Conservation (phyloP, 1,140 invertebrate species). For the Heliothis subflexa region DNA sequence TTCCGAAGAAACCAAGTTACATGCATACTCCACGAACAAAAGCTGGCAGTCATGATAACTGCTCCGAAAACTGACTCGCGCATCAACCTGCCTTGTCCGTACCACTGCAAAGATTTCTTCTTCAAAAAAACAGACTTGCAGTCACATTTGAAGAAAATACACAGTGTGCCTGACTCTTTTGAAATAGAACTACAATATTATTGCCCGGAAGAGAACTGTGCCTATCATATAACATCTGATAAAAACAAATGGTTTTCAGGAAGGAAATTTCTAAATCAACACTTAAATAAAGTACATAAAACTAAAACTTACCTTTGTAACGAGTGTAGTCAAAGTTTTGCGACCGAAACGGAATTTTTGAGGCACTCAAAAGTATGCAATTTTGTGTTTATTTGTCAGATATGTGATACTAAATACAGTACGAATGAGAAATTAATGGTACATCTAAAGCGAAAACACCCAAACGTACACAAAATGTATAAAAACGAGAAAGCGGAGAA, state of each 20-base stretch:
- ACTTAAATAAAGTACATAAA: slow-evolving; percentile 72
- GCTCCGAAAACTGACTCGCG: slow-evolving; percentile 63
- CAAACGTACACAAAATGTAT: slow-evolving; percentile 68
- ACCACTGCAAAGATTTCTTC: slow-evolving; percentile 62
- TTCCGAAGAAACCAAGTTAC: slow-evolving; percentile 41
- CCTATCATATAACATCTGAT: slow-evolving; percentile 55
- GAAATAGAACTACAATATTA: slow-evolving; percentile 64
- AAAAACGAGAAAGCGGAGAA: slow-evolving; percentile 67
- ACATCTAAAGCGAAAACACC: slow-evolving; percentile 72
- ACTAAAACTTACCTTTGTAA: slow-evolving; percentile 57
- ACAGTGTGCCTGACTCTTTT: slow-evolving; percentile 55
- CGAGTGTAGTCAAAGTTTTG: slow-evolving; percentile 58
- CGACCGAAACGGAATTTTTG: slow-evolving; percentile 50
- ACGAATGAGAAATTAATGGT: slow-evolving; percentile 68
- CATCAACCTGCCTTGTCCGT: slow-evolving; percentile 64
- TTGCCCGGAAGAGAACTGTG: slow-evolving; percentile 59
- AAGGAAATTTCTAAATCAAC: slow-evolving; percentile 75
- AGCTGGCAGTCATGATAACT: slow-evolving; percentile 59
- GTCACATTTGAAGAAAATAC: slow-evolving; percentile 62
- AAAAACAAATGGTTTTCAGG: slow-evolving; percentile 64
- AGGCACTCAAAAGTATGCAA: slow-evolving; percentile 69
- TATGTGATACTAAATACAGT: slow-evolving; percentile 66
- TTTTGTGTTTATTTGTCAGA: slow-evolving; percentile 58
- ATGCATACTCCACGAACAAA: slow-evolving; percentile 53
- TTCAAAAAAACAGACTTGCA: slow-evolving; percentile 64